phyloP scores from a whole-genome alignment of 2,113 vertebrate genomes.

The Ursus arctos region DNA sequence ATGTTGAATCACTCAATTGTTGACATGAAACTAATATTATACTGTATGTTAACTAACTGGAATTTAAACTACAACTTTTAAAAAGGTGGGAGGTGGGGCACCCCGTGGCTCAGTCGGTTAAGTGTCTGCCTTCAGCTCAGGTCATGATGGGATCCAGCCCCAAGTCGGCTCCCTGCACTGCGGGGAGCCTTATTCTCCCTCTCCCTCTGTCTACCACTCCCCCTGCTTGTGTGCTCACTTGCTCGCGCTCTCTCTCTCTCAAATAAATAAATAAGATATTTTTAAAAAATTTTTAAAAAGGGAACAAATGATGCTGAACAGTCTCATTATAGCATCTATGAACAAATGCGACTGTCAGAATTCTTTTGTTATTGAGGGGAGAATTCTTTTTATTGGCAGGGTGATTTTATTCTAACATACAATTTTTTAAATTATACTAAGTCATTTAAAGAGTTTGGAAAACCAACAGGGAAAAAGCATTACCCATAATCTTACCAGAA shows the following conservation, averaged over 20 bases:
- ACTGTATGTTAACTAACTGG: not conserved
- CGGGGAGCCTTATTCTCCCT: not conserved
- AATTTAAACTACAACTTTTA: not conserved
- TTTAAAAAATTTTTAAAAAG: not conserved
- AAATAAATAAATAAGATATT: not conserved
- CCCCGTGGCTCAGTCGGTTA: not conserved
- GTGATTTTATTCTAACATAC: not conserved
- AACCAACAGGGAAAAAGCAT: not conserved
- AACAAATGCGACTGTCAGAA: conserved; percentile 6
- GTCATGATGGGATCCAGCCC: not conserved
- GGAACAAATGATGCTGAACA: not conserved
- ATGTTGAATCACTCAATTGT: not conserved
- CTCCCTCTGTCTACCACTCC: not conserved
- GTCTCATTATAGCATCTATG: not conserved
- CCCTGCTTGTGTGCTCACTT: not conserved
- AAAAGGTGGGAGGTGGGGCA: not conserved
- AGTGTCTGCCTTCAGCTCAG: not conserved
- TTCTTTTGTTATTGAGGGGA: not conserved
- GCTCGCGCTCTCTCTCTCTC: not conserved
- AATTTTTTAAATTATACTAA: conserved; percentile 15
- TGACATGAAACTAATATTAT: not conserved
- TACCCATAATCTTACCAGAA: not conserved
- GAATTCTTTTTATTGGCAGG: not conserved
- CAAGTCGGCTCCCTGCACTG: not conserved
- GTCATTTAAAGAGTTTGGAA: conserved; percentile 27